Conservation (phyloP, 1,140 invertebrate species). For the Monochamus saltuarius region DNA sequence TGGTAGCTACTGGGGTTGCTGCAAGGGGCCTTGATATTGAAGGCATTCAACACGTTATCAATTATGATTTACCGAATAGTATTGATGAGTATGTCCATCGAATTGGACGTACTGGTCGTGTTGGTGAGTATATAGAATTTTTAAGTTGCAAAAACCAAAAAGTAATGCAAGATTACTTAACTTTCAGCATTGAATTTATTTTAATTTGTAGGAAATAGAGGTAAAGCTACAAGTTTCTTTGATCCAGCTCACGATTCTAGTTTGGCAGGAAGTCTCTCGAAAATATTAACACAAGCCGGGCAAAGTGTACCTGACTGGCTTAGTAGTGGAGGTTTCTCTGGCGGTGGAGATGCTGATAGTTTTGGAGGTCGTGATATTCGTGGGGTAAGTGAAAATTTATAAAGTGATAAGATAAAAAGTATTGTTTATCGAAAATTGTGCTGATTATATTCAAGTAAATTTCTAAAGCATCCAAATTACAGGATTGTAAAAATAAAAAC, state of each 20-base stretch:
- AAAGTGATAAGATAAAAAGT: no score
- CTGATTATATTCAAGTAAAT: no score
- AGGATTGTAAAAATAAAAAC: no score
- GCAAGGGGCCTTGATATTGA: conserved; percentile 73
- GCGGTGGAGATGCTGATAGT: conserved; percentile 45
- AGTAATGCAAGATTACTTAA: no score
- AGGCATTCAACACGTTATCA: conserved; percentile 75
- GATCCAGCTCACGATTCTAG: conserved; percentile 60
- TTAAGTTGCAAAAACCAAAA: no score
- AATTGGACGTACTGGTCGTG: conserved; percentile 91
- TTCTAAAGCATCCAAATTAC: no score
- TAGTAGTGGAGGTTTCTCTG: conserved; percentile 43
- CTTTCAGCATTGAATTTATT: background rate
- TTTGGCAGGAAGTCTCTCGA: conserved; percentile 67
- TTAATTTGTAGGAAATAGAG: conserved; percentile 62
- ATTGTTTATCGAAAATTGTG: no score
- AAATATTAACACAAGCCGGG: conserved; percentile 67
- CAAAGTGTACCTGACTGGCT: conserved; percentile 69
- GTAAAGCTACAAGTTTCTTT: conserved; percentile 88
- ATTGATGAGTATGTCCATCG: conserved; percentile 95
- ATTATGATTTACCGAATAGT: conserved; percentile 84
- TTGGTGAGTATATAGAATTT: conserved; percentile 59
- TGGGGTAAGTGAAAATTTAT: conserved; percentile 28
- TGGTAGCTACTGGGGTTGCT: conserved; percentile 93
- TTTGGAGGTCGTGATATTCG: conserved; percentile 61